Evolutionary conservation across 2,888 invertebrate species (phyloP).

Genomic region (Drosophila meridiana): DNA sequence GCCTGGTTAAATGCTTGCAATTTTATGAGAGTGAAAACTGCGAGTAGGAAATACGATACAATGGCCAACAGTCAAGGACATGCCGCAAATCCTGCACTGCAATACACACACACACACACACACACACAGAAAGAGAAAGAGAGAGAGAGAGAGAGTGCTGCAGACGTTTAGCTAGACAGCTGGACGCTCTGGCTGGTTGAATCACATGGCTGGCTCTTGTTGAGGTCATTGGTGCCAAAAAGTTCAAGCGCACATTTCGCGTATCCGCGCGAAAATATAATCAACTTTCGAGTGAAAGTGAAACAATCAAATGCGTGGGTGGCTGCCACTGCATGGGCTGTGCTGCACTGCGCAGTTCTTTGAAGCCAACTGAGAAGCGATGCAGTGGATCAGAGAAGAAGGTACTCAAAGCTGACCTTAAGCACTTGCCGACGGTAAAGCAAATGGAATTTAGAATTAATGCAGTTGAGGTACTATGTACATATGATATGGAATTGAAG

Average conservation of each 20-base stretch:
- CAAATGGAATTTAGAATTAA: neutral
- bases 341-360: constrained; percentile 7
- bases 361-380: neutral
- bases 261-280: constrained; percentile 67
- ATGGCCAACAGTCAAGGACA: constrained; percentile 73
- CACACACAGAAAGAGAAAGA: neutral
- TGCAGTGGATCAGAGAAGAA: constrained; percentile 4
- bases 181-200: constrained; percentile 36
- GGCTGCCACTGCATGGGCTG: neutral
- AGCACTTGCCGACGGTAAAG: constrained; percentile 17
- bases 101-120: constrained; percentile 2
- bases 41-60: constrained; percentile 63
- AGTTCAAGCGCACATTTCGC: constrained; percentile 49
- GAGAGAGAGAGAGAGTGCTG: neutral
- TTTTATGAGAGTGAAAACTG: constrained; percentile 78
- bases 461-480: neutral
- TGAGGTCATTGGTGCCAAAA: constrained; percentile 61
- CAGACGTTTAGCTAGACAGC: constrained; percentile 22
- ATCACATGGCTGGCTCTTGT: constrained; percentile 18
- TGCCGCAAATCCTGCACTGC: constrained; percentile 61
- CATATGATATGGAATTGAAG: neutral
- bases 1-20: constrained; percentile 57
- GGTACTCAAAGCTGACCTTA: neutral
- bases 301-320: constrained; percentile 60
- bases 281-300: constrained; percentile 77